Evolutionary conservation across 2,113 vertebrate genomes (phyloP).

Genomic region (Plotosus lineatus): DNA sequence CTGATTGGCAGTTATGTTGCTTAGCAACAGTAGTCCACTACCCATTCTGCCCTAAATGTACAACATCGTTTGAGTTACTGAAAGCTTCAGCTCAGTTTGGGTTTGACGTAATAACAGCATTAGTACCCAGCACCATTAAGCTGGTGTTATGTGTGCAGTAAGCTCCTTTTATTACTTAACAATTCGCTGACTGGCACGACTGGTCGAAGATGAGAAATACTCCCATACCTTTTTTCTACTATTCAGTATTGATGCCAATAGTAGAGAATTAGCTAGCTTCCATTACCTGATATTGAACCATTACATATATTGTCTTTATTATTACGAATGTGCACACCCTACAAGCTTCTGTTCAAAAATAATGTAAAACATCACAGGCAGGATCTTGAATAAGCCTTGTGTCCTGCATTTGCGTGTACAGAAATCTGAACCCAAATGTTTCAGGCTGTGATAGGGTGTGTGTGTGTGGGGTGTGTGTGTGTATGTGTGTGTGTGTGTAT

Average conservation of each 20-base stretch:
- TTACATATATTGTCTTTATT: not conserved
- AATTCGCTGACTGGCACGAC: not conserved
- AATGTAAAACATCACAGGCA: not conserved
- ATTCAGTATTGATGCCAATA: not conserved
- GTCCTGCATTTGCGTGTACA: not conserved
- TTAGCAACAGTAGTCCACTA: slow-evolving; percentile 30
- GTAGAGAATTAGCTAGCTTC: not conserved
- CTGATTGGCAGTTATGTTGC: slow-evolving; percentile 31
- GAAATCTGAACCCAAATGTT: not conserved
- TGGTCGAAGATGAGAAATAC: not conserved
- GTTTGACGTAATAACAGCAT: not conserved
- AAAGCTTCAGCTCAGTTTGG: not conserved
- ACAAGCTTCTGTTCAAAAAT: not conserved
- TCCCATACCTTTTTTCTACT: not conserved
- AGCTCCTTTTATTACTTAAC: not conserved
- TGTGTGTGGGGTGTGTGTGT: not conserved
- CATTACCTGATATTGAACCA: not conserved
- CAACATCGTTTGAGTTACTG: not conserved
- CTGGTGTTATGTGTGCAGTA: slow-evolving; percentile 9
- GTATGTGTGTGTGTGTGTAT: no score
- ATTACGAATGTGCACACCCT: not conserved
- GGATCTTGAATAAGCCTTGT: not conserved
- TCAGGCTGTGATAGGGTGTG: not conserved
- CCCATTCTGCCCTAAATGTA: not conserved
- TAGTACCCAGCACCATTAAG: not conserved